A percentile compares a stretch with the other conserved stretches of the same genome.
phyloP scores from a whole-genome alignment of 2,888 invertebrate species.

The Amphimallon solstitiale region DNA sequence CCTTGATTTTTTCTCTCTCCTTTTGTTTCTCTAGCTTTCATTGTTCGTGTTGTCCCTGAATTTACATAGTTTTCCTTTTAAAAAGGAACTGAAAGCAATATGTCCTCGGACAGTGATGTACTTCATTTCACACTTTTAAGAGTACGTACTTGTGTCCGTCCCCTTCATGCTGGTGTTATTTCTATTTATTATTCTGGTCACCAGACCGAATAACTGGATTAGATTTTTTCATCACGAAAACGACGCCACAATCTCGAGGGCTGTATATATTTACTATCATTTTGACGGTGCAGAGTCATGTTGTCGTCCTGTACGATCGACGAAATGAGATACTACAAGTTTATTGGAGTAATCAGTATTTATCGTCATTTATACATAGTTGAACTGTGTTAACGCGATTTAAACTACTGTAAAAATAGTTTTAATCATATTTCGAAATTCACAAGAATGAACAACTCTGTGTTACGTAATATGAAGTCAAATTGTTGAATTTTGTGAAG shows the following conservation, averaged over 20 bases:
- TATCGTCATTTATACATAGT: neutral
- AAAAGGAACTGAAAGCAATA: neutral
- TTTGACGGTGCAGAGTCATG: conserved; percentile 17
- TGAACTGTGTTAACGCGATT: too few relatives aligned
- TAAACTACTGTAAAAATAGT: too few relatives aligned
- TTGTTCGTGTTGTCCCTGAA: neutral
- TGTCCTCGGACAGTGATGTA: neutral
- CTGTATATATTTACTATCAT: conserved; percentile 35
- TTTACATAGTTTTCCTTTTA: conserved; percentile 1
- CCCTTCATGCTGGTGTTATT: neutral
- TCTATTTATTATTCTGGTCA: conserved; percentile 40
- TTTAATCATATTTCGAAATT: too few relatives aligned
- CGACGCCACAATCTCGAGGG: conserved; percentile 35
- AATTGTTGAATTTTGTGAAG: too few relatives aligned
- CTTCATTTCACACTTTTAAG: neutral
- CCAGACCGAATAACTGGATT: conserved; percentile 36
- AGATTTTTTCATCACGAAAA: conserved; percentile 38
- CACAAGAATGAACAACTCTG: too few relatives aligned
- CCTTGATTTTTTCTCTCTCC: neutral
- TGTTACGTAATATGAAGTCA: too few relatives aligned
- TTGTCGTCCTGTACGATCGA: conserved; percentile 12
- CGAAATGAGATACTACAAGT: conserved; percentile 15
- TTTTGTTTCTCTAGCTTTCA: neutral
- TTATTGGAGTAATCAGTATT: conserved; percentile 5
- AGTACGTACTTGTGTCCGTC: conserved; percentile 2